Evolutionary conservation across 2,113 vertebrate genomes (phyloP), one percentile per base, ranked within the genome.

Genomic region (Pimephales promelas): DNA sequence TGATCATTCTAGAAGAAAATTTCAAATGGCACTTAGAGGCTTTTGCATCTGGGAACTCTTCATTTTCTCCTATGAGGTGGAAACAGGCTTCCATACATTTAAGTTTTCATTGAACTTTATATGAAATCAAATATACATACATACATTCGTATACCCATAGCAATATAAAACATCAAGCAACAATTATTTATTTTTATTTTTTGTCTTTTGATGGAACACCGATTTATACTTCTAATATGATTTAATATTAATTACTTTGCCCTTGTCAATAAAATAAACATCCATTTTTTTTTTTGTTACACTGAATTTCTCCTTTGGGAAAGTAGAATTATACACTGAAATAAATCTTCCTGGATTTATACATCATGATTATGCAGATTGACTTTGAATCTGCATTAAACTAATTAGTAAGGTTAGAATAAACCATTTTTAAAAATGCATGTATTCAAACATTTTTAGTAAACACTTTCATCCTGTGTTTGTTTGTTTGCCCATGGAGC

Each of bases 401-500:
- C 26, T 52, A 11, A 18, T 16, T n/a, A 24, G 56, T 24, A 20
- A 34, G 14, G 28, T 66, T 66, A 18, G 31, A 16, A 34, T 9
- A 20, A 34, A 61, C 40, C 1, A 62, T 61, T 61, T 28, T 77
- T 28, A 26, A 77, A 73, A 59, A 77, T 59, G 13, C 31, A 24
- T 5, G 5, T 78, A 1, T 79, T 28, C 24, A 62, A 13, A 45
- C 40, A 43, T 77, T 24, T 11, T 26, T 4, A 52, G 18, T 28
- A 45, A 72, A 45, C 22, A 22, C 36, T 64, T 54, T 3, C 14
- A 52, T 47, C 36, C 52, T 57, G 57, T 78, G 64, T 61, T 75
- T 73, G 88, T 83, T 83, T 84, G 64, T n/a, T n/a, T 83, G 49
- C 85, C 83, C 52, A 71, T 78, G 85, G 84, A 81, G 86, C 40